Percentiles rank a stretch among this genome's conserved stretches.
Evolutionary conservation across 2,888 invertebrate species (phyloP).

Genomic region (Fabriciana adippe): DNA sequence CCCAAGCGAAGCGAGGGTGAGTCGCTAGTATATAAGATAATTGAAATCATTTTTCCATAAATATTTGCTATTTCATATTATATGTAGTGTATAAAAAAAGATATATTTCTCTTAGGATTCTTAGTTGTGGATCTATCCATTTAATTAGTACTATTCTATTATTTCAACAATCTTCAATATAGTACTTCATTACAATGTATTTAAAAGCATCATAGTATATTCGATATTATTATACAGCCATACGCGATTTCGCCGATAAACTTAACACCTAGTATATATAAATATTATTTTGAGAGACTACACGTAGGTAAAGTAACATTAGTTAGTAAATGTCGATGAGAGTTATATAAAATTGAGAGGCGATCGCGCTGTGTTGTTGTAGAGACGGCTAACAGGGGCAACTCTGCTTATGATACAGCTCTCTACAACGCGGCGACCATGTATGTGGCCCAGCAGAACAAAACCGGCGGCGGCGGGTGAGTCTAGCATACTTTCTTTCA

Average conservation of each 20-base stretch:
- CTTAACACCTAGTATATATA: slow-evolving; percentile 9
- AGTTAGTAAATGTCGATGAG: slow-evolving; percentile 17
- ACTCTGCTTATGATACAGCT: slow-evolving; percentile 96
- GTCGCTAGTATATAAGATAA: too few species aligned
- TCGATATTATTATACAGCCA: slow-evolving; percentile 14
- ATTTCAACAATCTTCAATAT: not conserved
- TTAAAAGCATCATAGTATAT: not conserved
- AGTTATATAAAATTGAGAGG: slow-evolving; percentile 34
- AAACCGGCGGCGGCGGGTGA: slow-evolving; percentile 76
- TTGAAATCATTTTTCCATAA: too few species aligned
- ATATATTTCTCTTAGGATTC: not conserved
- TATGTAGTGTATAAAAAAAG: too few species aligned
- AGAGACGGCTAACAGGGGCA: slow-evolving; percentile 85
- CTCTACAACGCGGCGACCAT: slow-evolving; percentile 97
- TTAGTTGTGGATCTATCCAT: too few species aligned
- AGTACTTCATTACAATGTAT: not conserved
- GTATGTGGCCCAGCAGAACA: slow-evolving; percentile 93
- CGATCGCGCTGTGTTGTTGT: slow-evolving; percentile 48
- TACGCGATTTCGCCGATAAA: slow-evolving; percentile 27
- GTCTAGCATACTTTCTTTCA: slow-evolving; percentile 33
- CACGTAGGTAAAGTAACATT: slow-evolving; percentile 21
- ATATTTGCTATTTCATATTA: too few species aligned
- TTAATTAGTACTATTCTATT: not conserved
- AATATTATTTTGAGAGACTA: not conserved
- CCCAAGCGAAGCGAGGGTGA: too few species aligned